These are phyloP conservation scores for Heteractis magnifica DNA, from an alignment of 92 coral and sea anemone genomes.

Conservation along the genomic window DNA sequence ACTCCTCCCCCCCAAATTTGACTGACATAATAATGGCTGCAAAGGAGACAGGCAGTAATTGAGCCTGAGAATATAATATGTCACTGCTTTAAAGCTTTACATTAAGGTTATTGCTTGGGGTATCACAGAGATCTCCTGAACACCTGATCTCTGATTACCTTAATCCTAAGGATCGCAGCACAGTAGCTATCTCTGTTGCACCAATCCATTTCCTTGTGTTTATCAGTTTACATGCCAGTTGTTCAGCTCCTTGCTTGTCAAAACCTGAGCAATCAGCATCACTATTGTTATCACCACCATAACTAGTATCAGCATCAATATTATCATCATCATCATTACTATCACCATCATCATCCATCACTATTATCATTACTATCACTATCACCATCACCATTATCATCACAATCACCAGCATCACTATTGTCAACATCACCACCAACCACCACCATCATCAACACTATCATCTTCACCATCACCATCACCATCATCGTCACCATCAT, in stretches of 20 bases:
- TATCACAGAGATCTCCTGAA: too few species aligned
- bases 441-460: not conserved
- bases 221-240: constrained; percentile 81
- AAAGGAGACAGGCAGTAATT: too few species aligned
- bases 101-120: too few species aligned
- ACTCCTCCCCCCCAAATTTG: too few species aligned
- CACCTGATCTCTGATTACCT: constrained; percentile 45
- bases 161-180: constrained; percentile 72
- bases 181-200: constrained; percentile 90
- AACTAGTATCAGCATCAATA: not conserved
- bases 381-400: not conserved
- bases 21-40: too few species aligned
- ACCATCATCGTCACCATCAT: not conserved
- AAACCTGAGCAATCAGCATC: constrained; percentile 53
- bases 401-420: not conserved
- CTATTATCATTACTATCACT: not conserved
- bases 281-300: not conserved
- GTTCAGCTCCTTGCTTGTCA: constrained; percentile 94
- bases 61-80: too few species aligned
- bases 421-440: not conserved
- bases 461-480: not conserved
- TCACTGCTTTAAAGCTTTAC: too few species aligned
- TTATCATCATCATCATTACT: not conserved
- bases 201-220: constrained; percentile 95
- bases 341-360: not conserved